Percentiles rank a stretch among this genome's conserved stretches.
Conservation (phyloP, 2,797 vertebrate species). For the Leucoraja ocellata region DNA sequence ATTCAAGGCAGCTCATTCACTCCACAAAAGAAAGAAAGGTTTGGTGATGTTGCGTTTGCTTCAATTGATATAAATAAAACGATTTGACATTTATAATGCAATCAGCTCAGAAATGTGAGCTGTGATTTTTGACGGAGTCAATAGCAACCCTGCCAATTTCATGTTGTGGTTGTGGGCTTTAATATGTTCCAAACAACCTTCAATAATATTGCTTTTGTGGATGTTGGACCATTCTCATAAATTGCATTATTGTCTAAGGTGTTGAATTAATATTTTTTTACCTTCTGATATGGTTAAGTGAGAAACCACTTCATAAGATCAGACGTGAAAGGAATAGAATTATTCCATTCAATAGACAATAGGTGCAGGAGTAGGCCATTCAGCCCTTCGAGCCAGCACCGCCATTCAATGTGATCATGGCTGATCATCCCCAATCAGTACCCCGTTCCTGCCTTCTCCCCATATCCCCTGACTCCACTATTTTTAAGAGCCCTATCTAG, state of each 20-base stretch:
- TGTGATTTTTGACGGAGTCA: background rate
- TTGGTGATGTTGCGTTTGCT: background rate
- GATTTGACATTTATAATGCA: background rate
- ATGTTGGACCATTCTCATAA: background rate
- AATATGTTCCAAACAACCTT: background rate
- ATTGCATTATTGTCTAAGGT: background rate
- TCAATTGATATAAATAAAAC: background rate
- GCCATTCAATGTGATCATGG: no score
- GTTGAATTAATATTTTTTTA: background rate
- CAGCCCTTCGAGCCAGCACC: no score
- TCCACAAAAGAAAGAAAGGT: slow-evolving; percentile 75
- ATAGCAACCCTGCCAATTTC: background rate
- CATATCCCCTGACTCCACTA: no score
- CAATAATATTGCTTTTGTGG: background rate
- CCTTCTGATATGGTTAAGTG: background rate
- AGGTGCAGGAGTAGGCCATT: no score
- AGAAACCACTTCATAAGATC: background rate
- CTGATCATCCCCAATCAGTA: no score
- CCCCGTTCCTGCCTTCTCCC: no score
- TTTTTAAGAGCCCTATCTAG: no score
- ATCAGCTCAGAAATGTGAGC: background rate
- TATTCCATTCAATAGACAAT: no score
- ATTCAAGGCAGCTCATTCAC: slow-evolving; percentile 70
- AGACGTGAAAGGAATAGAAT: no score
- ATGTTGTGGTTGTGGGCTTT: background rate